These are phyloP conservation scores for Venustaconcha ellipsiformis DNA, from an alignment of 1,140 invertebrate species.

Conservation along the genomic window DNA sequence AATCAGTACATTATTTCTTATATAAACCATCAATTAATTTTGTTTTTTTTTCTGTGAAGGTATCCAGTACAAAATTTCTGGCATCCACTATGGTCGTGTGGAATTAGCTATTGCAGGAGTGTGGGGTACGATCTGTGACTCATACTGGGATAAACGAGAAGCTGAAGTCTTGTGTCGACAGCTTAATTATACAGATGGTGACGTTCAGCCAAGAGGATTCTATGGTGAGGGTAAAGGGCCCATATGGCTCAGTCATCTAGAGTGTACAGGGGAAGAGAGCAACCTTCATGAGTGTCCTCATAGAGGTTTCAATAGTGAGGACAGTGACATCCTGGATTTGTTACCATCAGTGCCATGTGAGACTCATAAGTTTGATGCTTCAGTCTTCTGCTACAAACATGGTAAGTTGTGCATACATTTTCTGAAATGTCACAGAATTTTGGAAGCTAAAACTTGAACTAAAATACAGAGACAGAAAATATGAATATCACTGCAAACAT, in stretches of 20 bases:
- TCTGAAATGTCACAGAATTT: no score
- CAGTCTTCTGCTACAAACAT: constrained; percentile 41
- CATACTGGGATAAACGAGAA: constrained; percentile 46
- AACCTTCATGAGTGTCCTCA: constrained; percentile 51
- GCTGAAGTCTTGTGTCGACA: constrained; percentile 49
- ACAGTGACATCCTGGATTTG: constrained; percentile 10
- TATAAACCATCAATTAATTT: background rate
- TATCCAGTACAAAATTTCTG: constrained; percentile 40
- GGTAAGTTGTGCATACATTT: background rate
- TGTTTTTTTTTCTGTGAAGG: constrained; percentile 22
- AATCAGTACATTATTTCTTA: background rate
- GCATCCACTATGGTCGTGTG: constrained; percentile 75
- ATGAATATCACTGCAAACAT: no score
- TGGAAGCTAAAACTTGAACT: no score
- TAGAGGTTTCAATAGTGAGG: constrained; percentile 36
- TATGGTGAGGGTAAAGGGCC: constrained; percentile 48
- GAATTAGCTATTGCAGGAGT: constrained; percentile 74
- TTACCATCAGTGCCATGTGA: constrained; percentile 25
- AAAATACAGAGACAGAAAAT: no score
- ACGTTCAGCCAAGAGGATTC: constrained; percentile 31
- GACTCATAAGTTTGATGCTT: constrained; percentile 50
- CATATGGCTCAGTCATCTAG: constrained; percentile 51
- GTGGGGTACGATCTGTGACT: constrained; percentile 62
- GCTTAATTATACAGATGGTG: constrained; percentile 45
- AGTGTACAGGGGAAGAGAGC: constrained; percentile 50